Percentiles rank a stretch among this genome's conserved stretches.
Conservation (phyloP, 2,113 vertebrate species). For the Prochilodus magdalenae region DNA sequence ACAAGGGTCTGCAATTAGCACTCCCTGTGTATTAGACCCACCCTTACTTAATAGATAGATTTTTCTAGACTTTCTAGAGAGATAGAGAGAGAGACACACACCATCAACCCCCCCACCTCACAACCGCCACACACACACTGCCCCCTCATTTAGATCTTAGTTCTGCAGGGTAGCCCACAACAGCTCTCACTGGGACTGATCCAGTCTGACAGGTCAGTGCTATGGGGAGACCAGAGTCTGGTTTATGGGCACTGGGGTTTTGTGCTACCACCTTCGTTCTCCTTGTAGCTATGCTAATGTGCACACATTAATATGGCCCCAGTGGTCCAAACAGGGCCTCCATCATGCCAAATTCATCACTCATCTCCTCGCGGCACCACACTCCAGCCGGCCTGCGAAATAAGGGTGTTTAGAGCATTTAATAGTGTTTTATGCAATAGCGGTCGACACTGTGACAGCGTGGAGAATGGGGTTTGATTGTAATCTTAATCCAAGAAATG, state of each 20-base stretch:
- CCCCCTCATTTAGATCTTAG: background rate
- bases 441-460: conserved; percentile 3
- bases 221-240: background rate
- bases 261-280: background rate
- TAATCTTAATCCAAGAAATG: conserved; percentile 44
- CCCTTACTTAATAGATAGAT: too few relatives aligned
- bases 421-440: conserved; percentile 31
- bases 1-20: too few relatives aligned
- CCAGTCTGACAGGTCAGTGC: conserved; percentile 12
- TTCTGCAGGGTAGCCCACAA: background rate
- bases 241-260: background rate
- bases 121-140: too few relatives aligned
- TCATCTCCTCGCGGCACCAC: background rate
- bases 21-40: too few relatives aligned
- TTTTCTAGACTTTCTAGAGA: too few relatives aligned
- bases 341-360: background rate
- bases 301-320: background rate
- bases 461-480: conserved; percentile 25
- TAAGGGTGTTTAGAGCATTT: conserved; percentile 14
- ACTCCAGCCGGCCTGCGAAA: background rate
- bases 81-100: too few relatives aligned
- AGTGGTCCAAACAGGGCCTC: background rate
- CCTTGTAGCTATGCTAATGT: background rate
- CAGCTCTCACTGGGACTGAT: background rate
- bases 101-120: too few relatives aligned